These are phyloP conservation scores for Brachionus koreanus DNA, from an alignment of 1,140 invertebrate species.

Conservation along the genomic window DNA sequence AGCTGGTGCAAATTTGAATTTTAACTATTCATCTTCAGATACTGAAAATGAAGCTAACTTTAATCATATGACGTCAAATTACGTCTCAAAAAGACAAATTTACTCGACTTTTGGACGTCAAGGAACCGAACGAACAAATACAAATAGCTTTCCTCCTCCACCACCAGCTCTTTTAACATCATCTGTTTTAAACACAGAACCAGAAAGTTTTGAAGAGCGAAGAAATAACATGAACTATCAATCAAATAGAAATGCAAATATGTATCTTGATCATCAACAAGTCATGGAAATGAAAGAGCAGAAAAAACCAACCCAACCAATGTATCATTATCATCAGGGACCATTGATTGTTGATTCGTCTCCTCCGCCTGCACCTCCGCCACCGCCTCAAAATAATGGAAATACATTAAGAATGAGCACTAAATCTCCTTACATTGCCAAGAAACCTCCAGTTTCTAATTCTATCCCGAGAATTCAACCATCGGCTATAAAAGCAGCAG, in stretches of 20 bases:
- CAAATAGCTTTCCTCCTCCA: neutral
- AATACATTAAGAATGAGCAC: neutral
- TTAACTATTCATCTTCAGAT: slow-evolving; percentile 41
- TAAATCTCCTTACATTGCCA: slow-evolving; percentile 1
- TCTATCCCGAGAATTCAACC: neutral
- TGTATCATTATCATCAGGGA: slow-evolving; percentile 34
- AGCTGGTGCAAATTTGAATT: slow-evolving; percentile 5
- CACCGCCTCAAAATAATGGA: neutral
- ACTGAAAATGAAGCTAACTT: slow-evolving; percentile 3
- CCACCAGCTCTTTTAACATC: slow-evolving; percentile 16
- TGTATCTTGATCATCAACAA: slow-evolving; percentile 44
- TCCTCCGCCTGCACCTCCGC: slow-evolving; percentile 32
- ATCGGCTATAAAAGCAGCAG: neutral
- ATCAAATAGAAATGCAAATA: slow-evolving; percentile 16
- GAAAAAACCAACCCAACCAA: slow-evolving; percentile 8
- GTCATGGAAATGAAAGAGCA: neutral
- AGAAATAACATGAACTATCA: neutral
- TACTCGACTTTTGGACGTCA: slow-evolving; percentile 34
- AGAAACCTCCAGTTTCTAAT: neutral
- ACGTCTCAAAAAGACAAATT: neutral
- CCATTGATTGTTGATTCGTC: slow-evolving; percentile 24
- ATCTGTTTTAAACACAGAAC: slow-evolving; percentile 10
- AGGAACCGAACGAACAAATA: neutral
- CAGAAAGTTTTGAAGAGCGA: neutral
- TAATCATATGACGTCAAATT: neutral